These are phyloP conservation scores for Arge pagana DNA, from an alignment of 2,888 invertebrate species.

Conservation along the genomic window DNA sequence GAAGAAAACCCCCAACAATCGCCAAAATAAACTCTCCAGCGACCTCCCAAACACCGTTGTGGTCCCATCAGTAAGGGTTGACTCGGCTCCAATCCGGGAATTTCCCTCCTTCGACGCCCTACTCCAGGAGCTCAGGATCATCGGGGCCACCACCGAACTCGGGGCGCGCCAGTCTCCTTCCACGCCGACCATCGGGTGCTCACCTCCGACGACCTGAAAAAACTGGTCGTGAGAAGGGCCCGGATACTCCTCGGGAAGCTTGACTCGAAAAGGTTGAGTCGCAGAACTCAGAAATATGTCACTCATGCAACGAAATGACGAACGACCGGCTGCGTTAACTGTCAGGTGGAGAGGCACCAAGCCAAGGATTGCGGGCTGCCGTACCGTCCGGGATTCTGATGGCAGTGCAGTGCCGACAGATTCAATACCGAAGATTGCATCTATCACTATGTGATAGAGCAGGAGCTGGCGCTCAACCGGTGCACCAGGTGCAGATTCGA, in stretches of 20 bases:
- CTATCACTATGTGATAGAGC: slow-evolving; percentile 25
- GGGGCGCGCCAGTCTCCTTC: background rate
- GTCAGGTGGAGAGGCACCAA: slow-evolving; percentile 13
- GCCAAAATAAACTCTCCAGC: too few species aligned
- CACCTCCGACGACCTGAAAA: slow-evolving; percentile 4
- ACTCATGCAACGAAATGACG: slow-evolving; percentile 15
- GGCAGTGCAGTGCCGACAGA: slow-evolving; percentile 17
- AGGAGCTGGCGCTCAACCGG: slow-evolving; percentile 9
- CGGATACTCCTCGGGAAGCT: slow-evolving; percentile 3
- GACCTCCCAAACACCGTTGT: background rate
- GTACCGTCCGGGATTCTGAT: slow-evolving; percentile 19
- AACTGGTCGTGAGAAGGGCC: slow-evolving; percentile 14
- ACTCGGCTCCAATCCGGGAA: slow-evolving; percentile 3
- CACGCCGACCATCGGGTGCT: slow-evolving; percentile 13
- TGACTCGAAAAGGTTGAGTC: background rate
- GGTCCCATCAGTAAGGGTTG: slow-evolving; percentile 21
- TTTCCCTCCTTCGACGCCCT: slow-evolving; percentile 10
- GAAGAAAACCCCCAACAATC: too few species aligned
- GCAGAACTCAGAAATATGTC: slow-evolving; percentile 21
- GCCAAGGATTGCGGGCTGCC: slow-evolving; percentile 10
- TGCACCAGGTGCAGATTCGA: slow-evolving; percentile 20
- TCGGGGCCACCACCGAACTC: too few species aligned
- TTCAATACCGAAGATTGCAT: slow-evolving; percentile 22
- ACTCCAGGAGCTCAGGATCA: slow-evolving; percentile 2
- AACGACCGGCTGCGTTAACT: slow-evolving; percentile 13